Evolutionary conservation across 2,113 vertebrate genomes (phyloP), one percentile per base, ranked within the genome.

Genomic region (Petromus typicus): DNA sequence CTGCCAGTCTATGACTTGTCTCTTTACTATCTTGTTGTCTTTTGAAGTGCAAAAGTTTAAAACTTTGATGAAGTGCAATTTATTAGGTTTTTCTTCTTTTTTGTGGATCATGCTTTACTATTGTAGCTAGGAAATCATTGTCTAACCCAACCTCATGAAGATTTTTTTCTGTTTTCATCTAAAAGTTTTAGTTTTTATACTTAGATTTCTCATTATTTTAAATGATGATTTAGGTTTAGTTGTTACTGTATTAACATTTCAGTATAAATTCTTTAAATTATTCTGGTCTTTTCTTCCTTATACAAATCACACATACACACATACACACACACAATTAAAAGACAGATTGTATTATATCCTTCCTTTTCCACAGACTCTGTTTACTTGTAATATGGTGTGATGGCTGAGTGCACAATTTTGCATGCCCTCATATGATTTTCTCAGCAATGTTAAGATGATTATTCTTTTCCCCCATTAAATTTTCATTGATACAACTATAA

Each of bases 11-110:
- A 25, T 5, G 56, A 59, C 17, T 85, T 97, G 51, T 78, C 59
- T 86, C 96, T 94, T 88, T 25, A 79, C 86, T 73, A 78, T 88
- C 43, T 88, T 64, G 10, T 16, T 83, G 40, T 48, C 25, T 82
- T 32, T 80, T 88, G 30, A 57, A 56, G 61, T 57, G 51, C 11
- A 83, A 20, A 92, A 57, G 32, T 54, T 66, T 66, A 13, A 48
- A 51, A 48, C 59, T 78, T 20, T 92, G 5, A 57, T 66, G 22
- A 86, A 67, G 22, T 79, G 6, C 10, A 56, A 57, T 59, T 86
- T 59, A 11, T 27, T 30, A 43, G 16, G 13, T 71, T 57, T 84
- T 75, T 83, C 66, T 78, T 76, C 30, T 2, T 92, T 45, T 79
- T 63, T 43, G 43, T 66, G 10, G 25, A 13, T 91, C 14, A 59